Evolutionary conservation across 1,140 invertebrate species (phyloP).

Genomic region (Palaemon carinicauda): DNA sequence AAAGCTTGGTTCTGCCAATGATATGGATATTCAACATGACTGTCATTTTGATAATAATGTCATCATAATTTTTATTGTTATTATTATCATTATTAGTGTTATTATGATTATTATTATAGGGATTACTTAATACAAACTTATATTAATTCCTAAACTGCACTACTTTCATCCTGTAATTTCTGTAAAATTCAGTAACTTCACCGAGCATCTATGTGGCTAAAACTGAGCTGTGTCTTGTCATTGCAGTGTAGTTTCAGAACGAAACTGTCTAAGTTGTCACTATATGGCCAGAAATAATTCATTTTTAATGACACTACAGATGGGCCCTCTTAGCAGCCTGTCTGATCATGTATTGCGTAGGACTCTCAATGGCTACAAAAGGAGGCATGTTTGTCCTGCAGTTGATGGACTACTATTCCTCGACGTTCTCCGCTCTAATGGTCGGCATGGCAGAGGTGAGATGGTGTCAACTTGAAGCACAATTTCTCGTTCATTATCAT

Average conservation of each 20-base stretch:
- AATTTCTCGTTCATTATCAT: not conserved
- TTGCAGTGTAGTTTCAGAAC: no score
- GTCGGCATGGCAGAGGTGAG: slow-evolving; percentile 72
- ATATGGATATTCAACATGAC: no score
- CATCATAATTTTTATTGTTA: not conserved
- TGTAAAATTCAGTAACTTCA: no score
- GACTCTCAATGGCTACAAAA: slow-evolving; percentile 58
- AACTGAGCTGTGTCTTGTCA: not conserved
- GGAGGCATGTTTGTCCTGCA: slow-evolving; percentile 65
- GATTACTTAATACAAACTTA: no score
- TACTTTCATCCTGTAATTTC: no score
- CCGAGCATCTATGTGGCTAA: not conserved
- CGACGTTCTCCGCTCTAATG: slow-evolving; percentile 85
- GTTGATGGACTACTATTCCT: slow-evolving; percentile 86
- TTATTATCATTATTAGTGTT: not conserved
- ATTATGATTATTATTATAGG: slow-evolving; percentile 13
- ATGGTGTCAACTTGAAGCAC: not conserved
- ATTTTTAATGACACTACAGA: slow-evolving; percentile 12
- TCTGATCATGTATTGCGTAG: slow-evolving; percentile 49
- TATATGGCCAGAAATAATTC: not conserved
- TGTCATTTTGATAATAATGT: no score
- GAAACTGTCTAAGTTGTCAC: not conserved
- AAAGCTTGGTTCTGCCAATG: no score
- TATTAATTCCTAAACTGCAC: no score
- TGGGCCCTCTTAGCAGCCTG: slow-evolving; percentile 56